Evolutionary conservation across 2,113 vertebrate genomes (phyloP).

Genomic region (Recurvirostra avosetta): DNA sequence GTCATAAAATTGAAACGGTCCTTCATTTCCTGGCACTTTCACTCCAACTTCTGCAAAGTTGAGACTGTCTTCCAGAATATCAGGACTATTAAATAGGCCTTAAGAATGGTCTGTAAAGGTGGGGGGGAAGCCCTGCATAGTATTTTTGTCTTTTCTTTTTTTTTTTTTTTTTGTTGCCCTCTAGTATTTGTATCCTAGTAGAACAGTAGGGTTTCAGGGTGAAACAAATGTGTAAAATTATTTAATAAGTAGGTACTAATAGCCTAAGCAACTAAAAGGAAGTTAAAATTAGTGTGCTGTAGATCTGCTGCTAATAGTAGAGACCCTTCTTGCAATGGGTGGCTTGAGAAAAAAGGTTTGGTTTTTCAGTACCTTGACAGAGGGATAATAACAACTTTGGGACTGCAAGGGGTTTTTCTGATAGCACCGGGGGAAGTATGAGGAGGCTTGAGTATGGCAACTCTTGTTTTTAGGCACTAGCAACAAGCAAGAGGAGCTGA

Average conservation of each 20-base stretch:
- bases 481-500: not conserved
- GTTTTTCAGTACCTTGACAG: not conserved
- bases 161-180: not conserved
- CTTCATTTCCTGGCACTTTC: not conserved
- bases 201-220: not conserved
- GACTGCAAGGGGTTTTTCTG: not conserved
- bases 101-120: not conserved
- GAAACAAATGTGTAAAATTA: not conserved
- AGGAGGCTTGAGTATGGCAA: not conserved
- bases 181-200: not conserved
- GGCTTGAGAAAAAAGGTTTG: not conserved
- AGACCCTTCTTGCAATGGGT: not conserved
- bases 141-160: not conserved
- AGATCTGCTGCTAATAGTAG: not conserved
- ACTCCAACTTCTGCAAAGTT: not conserved
- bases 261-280: not conserved
- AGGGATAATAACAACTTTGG: not conserved
- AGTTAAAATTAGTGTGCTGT: not conserved
- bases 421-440: not conserved
- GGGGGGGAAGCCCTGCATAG: accelerated
- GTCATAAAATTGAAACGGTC: not conserved
- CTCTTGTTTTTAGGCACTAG: not conserved
- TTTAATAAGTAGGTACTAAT: not conserved
- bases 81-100: not conserved
- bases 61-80: not conserved